A percentile compares a stretch with the other conserved stretches of the same genome.
phyloP scores from a whole-genome alignment of 1,140 invertebrate genomes.

The Drosophila pallidifrons region DNA sequence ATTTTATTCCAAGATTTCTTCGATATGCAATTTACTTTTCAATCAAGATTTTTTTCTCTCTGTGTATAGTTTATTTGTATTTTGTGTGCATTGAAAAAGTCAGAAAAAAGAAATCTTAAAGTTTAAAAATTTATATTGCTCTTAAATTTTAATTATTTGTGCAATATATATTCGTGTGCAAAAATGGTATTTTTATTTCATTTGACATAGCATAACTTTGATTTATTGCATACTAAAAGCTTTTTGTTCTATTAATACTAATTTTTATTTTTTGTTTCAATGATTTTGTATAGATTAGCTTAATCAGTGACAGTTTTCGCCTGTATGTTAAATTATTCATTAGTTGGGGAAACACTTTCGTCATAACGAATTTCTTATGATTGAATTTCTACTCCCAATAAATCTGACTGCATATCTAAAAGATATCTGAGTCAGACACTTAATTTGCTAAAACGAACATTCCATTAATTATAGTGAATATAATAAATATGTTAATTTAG shows the following conservation, averaged over 20 bases:
- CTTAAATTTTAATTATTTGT: too few relatives aligned
- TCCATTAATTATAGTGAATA: background rate
- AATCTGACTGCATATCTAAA: background rate
- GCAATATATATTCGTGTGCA: too few relatives aligned
- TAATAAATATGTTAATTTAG: too few relatives aligned
- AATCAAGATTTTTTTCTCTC: too few relatives aligned
- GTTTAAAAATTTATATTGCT: too few relatives aligned
- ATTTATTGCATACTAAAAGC: background rate
- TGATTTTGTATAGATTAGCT: background rate
- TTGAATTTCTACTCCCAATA: background rate
- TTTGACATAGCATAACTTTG: background rate
- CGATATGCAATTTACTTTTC: too few relatives aligned
- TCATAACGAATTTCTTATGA: background rate
- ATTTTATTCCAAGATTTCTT: too few relatives aligned
- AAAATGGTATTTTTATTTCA: too few relatives aligned
- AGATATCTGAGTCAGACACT: background rate
- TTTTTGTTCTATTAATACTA: background rate
- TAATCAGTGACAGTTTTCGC: background rate
- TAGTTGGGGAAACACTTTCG: background rate
- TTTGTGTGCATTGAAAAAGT: too few relatives aligned
- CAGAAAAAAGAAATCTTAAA: too few relatives aligned
- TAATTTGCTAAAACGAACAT: background rate
- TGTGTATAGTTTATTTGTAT: too few relatives aligned
- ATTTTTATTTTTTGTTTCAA: background rate
- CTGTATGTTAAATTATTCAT: background rate